phyloP scores from a whole-genome alignment of 2,797 vertebrate genomes.

The Tympanoctomys barrerae region DNA sequence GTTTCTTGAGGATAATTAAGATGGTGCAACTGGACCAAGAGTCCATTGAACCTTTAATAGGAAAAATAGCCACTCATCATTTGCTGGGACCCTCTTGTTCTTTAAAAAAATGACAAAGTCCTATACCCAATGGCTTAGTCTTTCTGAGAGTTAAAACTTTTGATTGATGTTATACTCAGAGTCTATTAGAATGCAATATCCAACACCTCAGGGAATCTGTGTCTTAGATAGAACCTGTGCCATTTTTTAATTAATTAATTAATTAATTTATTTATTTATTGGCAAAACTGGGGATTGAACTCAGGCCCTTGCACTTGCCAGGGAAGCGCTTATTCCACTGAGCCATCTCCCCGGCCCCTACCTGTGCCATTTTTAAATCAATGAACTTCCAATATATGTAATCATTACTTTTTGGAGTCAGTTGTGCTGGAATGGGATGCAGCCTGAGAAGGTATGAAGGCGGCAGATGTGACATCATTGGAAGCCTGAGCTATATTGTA shows the following conservation, averaged over 20 bases:
- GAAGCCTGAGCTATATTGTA: background rate
- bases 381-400: background rate
- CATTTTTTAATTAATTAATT: background rate
- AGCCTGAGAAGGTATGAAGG: background rate
- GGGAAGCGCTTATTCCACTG: no score
- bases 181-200: background rate
- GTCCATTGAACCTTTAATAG: background rate
- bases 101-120: background rate
- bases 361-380: background rate
- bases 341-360: no score
- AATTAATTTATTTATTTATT: no score
- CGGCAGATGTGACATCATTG: background rate
- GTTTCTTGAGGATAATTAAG: background rate
- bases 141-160: background rate
- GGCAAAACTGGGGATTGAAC: no score
- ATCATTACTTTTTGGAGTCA: constrained; percentile 12
- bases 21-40: background rate
- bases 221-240: background rate
- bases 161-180: background rate
- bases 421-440: background rate
- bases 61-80: background rate
- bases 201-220: background rate
- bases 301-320: no score
- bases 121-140: background rate
- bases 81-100: background rate